phyloP scores from a whole-genome alignment of 2,113 vertebrate species.

The Microcebus griseorufus region DNA sequence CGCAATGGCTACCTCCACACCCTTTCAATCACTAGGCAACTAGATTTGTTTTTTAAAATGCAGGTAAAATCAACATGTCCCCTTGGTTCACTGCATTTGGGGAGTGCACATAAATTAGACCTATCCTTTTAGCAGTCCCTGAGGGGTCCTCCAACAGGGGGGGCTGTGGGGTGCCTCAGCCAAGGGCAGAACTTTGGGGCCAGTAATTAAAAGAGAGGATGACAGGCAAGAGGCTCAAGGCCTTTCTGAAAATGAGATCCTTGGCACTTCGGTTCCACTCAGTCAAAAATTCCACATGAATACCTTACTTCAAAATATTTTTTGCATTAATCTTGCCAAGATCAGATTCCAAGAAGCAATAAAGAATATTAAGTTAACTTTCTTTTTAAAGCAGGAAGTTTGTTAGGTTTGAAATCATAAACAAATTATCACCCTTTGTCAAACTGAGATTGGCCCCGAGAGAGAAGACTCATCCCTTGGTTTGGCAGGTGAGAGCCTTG shows the following conservation, averaged over 20 bases:
- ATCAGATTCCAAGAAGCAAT: conserved; percentile 73
- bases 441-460: conserved; percentile 15
- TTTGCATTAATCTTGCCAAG: conserved; percentile 58
- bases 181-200: not conserved
- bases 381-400: conserved; percentile 58
- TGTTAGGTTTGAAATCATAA: conserved; percentile 59
- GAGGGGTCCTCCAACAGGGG: not conserved
- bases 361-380: conserved; percentile 74
- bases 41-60: not conserved
- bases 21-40: not conserved
- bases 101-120: not conserved
- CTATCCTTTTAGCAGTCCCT: not conserved
- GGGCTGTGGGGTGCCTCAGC: not conserved
- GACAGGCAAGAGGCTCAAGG: not conserved
- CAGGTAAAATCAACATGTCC: not conserved
- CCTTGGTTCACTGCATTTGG: not conserved
- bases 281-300: conserved; percentile 42
- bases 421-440: conserved; percentile 66
- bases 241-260: conserved; percentile 2
- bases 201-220: not conserved
- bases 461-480: not conserved
- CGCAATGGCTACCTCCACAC: not conserved
- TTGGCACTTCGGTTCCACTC: not conserved
- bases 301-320: conserved; percentile 44
- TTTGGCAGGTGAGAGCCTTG: not conserved